Conservation (phyloP, 2,113 vertebrate species). For the Meles meles region DNA sequence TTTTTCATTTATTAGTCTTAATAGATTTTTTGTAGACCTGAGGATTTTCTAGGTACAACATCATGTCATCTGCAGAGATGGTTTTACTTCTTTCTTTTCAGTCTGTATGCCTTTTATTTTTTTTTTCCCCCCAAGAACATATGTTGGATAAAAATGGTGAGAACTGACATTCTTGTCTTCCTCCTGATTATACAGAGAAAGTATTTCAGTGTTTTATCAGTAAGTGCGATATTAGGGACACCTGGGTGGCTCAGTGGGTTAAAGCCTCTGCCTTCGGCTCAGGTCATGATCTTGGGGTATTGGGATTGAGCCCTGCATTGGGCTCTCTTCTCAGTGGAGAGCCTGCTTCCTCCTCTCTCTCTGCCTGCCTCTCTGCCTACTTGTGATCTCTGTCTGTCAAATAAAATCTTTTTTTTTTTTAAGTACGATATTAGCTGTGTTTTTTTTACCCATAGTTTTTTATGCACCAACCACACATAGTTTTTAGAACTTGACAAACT, state of each 20-base stretch:
- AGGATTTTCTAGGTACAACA: not conserved
- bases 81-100: not conserved
- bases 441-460: not conserved
- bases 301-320: too few relatives aligned
- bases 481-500: not conserved
- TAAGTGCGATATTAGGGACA: not conserved
- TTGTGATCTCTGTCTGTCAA: too few relatives aligned
- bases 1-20: not conserved
- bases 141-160: not conserved
- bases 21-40: not conserved
- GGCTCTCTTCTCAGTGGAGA: too few relatives aligned
- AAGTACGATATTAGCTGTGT: not conserved
- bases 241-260: too few relatives aligned
- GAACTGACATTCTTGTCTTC: not conserved
- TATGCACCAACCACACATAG: not conserved
- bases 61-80: not conserved
- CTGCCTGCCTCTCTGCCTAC: too few relatives aligned
- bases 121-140: not conserved
- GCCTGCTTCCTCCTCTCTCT: too few relatives aligned
- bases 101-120: not conserved
- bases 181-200: not conserved
- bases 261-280: too few relatives aligned
- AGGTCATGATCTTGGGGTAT: too few relatives aligned
- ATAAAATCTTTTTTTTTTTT: too few relatives aligned
- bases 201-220: not conserved